Evolutionary conservation across 1,140 invertebrate genomes (phyloP), one percentile per base, ranked within the genome.

Genomic region (Uloborus diversus): DNA sequence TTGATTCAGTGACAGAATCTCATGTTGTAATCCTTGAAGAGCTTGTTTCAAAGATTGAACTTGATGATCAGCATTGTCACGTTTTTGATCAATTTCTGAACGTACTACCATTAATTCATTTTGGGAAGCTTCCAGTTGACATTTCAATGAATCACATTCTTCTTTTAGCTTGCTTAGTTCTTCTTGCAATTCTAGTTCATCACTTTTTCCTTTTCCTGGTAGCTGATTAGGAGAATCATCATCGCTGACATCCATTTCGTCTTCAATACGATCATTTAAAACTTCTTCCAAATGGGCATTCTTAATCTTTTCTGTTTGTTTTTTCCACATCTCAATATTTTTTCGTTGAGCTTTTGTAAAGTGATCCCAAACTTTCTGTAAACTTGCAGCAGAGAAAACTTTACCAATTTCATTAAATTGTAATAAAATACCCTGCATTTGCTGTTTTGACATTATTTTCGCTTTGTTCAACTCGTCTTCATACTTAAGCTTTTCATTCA

Each of bases 321-420:
- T 97, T 89, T 68, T 95, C 96, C 96, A 98, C 85, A 94, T 92
- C 88, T 97, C 95, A 89, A 98, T 96, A 90, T 97, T 97, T 92
- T 97, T 98, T 89, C 96, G 90, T 89, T 98, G 96, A 82, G 96
- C 94, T 91, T 98, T 98, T 88, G 95, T 96, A 92, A 98, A 98
- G 92, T 98, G 96, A 91, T 98, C 96, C 96, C 96, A 98, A 88
- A 96, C 95, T 89, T 96, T 96, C 92, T 98, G 96, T 90, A 97
- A 95, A 88, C 92, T 93, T 85, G 96, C 94, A 84, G 94, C 92
- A 86, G 90, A 90, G 90, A 98, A 97, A 88, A 98, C 94, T 90
- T 94, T 93, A 92, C 96, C 95, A 90, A 98, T 96, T 92, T 97
- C 94, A 93, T 92, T 92, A 96, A 94, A 95, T 90, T 96, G 94